These are phyloP conservation scores for Sinonovacula constricta DNA, from an alignment of 1,140 invertebrate genomes.

Conservation along the genomic window DNA sequence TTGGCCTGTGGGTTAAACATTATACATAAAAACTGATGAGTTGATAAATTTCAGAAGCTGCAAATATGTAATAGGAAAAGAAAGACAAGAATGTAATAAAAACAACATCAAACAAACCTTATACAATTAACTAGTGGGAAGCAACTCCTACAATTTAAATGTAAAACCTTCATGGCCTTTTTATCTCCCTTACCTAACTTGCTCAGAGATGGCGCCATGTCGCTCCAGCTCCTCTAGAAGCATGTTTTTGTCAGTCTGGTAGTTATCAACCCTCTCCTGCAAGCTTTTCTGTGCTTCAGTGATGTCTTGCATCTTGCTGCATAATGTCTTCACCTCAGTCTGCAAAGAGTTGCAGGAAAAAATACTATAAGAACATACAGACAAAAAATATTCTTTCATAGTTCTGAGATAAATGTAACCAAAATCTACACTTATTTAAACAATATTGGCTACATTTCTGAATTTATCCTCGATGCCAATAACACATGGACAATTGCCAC, in stretches of 20 bases:
- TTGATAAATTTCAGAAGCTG: too few species aligned
- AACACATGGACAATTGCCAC: too few species aligned
- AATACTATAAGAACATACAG: not conserved
- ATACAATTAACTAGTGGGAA: too few species aligned
- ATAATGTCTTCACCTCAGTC: conserved; percentile 53
- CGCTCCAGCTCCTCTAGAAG: conserved; percentile 71
- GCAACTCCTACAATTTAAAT: too few species aligned
- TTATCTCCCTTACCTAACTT: conserved; percentile 58
- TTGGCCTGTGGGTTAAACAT: too few species aligned
- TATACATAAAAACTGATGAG: too few species aligned
- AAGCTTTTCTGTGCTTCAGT: conserved; percentile 61
- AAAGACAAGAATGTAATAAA: too few species aligned
- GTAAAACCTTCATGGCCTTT: too few species aligned
- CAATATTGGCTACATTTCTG: too few species aligned
- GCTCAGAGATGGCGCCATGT: conserved; percentile 63
- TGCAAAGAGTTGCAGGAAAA: conserved; percentile 21
- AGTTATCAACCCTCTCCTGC: conserved; percentile 60
- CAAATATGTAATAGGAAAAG: too few species aligned
- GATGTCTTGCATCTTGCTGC: conserved; percentile 46
- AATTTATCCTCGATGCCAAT: too few species aligned
- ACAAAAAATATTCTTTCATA: not conserved
- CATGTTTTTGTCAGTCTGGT: conserved; percentile 65
- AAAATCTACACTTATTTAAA: conserved; percentile 4
- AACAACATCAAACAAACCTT: too few species aligned
- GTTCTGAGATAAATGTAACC: not conserved